Conservation (phyloP, 1,140 invertebrate genomes). For the Drosophila bifasciata region DNA sequence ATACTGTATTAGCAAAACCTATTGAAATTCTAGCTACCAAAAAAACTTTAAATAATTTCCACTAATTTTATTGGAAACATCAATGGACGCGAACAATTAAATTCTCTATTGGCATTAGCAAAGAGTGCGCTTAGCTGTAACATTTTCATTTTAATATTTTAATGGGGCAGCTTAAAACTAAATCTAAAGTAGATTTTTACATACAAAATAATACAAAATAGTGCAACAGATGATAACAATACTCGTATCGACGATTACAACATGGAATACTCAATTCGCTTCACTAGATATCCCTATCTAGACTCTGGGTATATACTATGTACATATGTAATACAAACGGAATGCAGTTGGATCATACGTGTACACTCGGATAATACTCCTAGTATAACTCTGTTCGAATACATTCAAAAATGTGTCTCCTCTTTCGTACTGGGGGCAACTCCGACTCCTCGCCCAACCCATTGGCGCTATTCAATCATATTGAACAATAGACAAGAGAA, state of each 20-base stretch:
- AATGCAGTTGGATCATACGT: slow-evolving; percentile 27
- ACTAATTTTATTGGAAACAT: slow-evolving; percentile 51
- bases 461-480: slow-evolving; percentile 87
- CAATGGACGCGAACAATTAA: slow-evolving; percentile 33
- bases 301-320: slow-evolving; percentile 10
- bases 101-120: slow-evolving; percentile 27
- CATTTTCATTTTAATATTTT: slow-evolving; percentile 13
- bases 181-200: slow-evolving; percentile 39
- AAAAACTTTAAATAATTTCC: slow-evolving; percentile 4
- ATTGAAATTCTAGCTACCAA: too few species aligned
- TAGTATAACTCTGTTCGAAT: slow-evolving; percentile 38
- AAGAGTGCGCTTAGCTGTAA: slow-evolving; percentile 34
- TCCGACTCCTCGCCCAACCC: slow-evolving; percentile 14
- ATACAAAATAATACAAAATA: slow-evolving; percentile 57
- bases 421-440: slow-evolving; percentile 16
- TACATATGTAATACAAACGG: slow-evolving; percentile 55
- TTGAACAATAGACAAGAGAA: slow-evolving; percentile 90
- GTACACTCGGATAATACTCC: slow-evolving; percentile 67
- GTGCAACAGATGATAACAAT: slow-evolving; percentile 61
- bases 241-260: slow-evolving; percentile 20
- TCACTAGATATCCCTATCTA: slow-evolving; percentile 29
- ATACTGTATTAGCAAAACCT: too few species aligned
- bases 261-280: slow-evolving; percentile 22
- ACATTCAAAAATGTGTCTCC: slow-evolving; percentile 52
- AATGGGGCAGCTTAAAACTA: slow-evolving; percentile 32